Conservation (phyloP, 1,140 invertebrate species). For the Rhopalosiphum padi region DNA sequence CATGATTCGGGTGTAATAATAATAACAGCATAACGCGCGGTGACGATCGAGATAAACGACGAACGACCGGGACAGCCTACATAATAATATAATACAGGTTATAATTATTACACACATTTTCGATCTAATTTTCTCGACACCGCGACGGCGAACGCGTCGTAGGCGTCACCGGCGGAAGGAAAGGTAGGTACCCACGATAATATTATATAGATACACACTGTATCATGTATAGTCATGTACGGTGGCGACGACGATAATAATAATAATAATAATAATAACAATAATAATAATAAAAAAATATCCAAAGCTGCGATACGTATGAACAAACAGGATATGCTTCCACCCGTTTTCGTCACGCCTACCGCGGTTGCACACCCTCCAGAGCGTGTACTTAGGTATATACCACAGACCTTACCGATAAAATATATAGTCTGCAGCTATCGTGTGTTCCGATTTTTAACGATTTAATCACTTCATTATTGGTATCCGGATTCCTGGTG, state of each 20-base stretch:
- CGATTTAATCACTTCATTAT: slow-evolving; percentile 39
- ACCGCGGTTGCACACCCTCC: neutral
- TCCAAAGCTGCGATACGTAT: neutral
- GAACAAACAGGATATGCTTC: slow-evolving; percentile 42
- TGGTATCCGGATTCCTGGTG: neutral
- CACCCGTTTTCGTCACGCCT: slow-evolving; percentile 45
- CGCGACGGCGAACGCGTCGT: neutral
- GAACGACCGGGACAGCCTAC: neutral
- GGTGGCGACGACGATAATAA: neutral
- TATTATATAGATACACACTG: neutral
- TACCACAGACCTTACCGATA: neutral
- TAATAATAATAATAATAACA: slow-evolving; percentile 6
- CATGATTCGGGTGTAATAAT: neutral
- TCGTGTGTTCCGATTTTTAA: neutral
- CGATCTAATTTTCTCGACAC: slow-evolving; percentile 47
- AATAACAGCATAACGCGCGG: neutral
- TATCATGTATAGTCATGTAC: neutral
- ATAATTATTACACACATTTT: slow-evolving; percentile 45
- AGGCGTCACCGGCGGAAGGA: slow-evolving; percentile 8
- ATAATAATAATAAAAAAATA: neutral
- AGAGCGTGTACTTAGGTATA: neutral
- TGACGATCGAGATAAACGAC: slow-evolving; percentile 22
- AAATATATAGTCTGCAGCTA: neutral
- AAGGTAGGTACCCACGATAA: slow-evolving; percentile 3
- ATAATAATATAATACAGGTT: neutral